Evolutionary conservation across 1,140 invertebrate genomes (phyloP), one percentile per base, ranked within the genome.

Genomic region (Solenopsis fugax): DNA sequence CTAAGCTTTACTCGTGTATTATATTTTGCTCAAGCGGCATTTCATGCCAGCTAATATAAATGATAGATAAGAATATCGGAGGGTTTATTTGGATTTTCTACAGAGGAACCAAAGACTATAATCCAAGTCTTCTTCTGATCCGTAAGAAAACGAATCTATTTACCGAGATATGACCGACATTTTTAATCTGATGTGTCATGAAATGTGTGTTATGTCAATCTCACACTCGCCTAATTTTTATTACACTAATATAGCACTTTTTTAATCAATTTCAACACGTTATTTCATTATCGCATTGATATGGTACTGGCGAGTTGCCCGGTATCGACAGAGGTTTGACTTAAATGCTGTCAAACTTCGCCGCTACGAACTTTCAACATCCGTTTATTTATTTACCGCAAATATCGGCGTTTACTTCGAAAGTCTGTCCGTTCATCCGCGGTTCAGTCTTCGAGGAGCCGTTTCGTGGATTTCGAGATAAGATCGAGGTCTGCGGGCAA

Each of bases 361-460:
- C 24, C 41, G 12, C 50, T 18, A 24, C 16, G 29, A 12, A 12
- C 24, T 29, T 76, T 84, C n/a, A 76, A 60, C 50, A 2, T 64
- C 9, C 18, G n/a, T 85, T 78, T 78, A 60, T 67, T 85, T 78
- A 18, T 56, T 85, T 78, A 18, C 13, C 37, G 45, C 13, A 78
- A 78, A 64, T 56, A 85, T 64, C 48, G 6, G 13, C 48, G 13
- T 24, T 82, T 65, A 16, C 41, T 4, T 21, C 24, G 7, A 62
- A 76, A 29, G 18, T 13, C 41, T 18, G 24, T 24, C 13, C 18
- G 34, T 56, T 56, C 1, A 12, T 73, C 54, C 54, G 18, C 7
- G 12, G 37, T 9, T 41, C 41, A 5, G 1, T 45, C 12, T 72
- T 58, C 16, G 24, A 48, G 24, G 2, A 62, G 75, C 1, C 4